Conservation (phyloP, 2,113 vertebrate species). For the Nothocercus nigrocapillus region DNA sequence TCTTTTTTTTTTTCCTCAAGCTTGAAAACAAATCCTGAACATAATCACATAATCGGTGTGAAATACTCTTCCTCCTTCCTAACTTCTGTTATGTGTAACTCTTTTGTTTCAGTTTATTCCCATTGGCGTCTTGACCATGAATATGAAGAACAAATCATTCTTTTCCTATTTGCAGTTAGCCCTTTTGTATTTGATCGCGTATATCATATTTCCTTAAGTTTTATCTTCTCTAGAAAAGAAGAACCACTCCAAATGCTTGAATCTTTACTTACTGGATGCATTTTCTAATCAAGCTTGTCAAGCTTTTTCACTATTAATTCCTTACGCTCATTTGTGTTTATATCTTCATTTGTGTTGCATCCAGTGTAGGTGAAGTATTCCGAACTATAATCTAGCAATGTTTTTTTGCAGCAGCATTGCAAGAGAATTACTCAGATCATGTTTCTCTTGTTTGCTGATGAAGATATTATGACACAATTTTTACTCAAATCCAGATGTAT, state of each 20-base stretch:
- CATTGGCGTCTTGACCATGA: neutral
- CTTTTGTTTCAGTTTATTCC: neutral
- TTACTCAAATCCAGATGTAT: fast-evolving
- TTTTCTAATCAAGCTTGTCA: neutral
- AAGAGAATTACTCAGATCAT: neutral
- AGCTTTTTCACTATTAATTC: neutral
- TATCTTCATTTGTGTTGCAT: neutral
- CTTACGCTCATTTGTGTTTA: neutral
- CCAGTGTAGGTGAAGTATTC: neutral
- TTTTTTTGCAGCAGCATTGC: neutral
- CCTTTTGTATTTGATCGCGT: neutral
- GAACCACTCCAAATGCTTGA: neutral
- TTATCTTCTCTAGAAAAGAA: neutral
- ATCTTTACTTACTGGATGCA: neutral
- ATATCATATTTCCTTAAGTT: neutral
- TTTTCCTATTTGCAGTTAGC: neutral
- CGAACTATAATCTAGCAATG: neutral
- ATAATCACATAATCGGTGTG: neutral
- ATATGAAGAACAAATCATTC: neutral
- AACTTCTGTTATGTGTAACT: neutral
- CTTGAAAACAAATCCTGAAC: neutral
- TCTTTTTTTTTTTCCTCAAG: neutral
- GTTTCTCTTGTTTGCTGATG: neutral
- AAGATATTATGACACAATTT: neutral
- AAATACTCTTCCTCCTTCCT: neutral